Evolutionary conservation across 2,888 invertebrate genomes (phyloP), one percentile per base, ranked within the genome.

Genomic region (Cotesia congregata): DNA sequence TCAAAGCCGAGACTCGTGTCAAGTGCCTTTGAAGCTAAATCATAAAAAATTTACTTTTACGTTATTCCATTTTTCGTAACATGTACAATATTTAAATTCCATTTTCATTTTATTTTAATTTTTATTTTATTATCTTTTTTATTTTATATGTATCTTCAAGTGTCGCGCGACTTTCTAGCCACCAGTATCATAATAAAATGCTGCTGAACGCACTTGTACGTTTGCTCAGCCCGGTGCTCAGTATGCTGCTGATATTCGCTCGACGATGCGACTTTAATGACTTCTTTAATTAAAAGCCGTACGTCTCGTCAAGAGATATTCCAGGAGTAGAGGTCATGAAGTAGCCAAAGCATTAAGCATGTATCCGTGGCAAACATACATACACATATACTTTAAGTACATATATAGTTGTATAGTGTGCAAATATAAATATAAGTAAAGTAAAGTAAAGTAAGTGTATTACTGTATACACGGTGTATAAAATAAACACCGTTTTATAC

Each of bases 281-380:
- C 81, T 81, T 81, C 80, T 79, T 81, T 81, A 81, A 81, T 81
- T 81, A 81, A 81, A 81, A 81, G 81, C 81, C 74, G 79, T 81
- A 80, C 80, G 76, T 81, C 80, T 81, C 80, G 79, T 50, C 78
- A 77, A 38, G 64, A 74, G 78, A 76, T 75, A 50, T 50, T 50
- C 68, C 64, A 69, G 64, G 50, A 69, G 75, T 50, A 50, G 50
- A 50, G 50, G 50, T 69, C 59, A 41, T 40, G 40, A 68, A 68
- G 67, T 68, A 67, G 60, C 67, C 74, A 67, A 74, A 74, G 65
- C 62, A 62, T 62, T 62, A 17, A 17, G 20, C 20, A 62, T 62
- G 15, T 62, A 62, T 15, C 20, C 20, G 15, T 62, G 7, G 15
- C 6, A 62, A 15, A 20, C 62, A 62, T 9, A 15, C 9, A n/a